Conservation (phyloP, 2,797 vertebrate genomes). For the Amazona ochrocephala region DNA sequence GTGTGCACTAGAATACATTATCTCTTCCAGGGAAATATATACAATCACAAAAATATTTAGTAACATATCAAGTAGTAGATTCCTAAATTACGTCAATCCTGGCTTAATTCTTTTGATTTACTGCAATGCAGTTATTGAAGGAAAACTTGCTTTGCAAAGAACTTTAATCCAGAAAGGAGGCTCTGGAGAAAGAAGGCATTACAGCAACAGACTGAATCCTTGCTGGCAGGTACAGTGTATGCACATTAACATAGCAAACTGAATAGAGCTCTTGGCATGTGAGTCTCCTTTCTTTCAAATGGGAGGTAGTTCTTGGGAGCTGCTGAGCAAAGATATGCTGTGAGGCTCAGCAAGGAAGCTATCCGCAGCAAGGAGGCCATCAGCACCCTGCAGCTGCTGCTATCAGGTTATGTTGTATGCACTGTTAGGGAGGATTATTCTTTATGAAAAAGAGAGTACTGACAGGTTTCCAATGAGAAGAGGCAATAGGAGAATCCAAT, state of each 20-base stretch:
- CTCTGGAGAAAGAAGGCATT: background rate
- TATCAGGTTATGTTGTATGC: background rate
- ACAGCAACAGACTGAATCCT: background rate
- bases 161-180: background rate
- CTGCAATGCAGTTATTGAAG: background rate
- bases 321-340: background rate
- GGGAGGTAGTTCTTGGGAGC: background rate
- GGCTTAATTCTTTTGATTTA: background rate
- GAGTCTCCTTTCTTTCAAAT: background rate
- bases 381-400: slow-evolving; percentile 12
- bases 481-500: background rate
- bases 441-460: background rate
- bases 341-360: background rate
- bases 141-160: background rate
- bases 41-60: background rate
- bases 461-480: background rate
- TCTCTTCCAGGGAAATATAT: background rate
- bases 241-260: background rate
- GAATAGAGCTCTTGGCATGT: background rate
- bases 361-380: background rate
- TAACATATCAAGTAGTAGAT: background rate
- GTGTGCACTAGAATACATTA: background rate
- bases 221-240: slow-evolving; percentile 34
- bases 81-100: background rate
- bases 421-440: background rate